Percentiles rank a stretch among this genome's conserved stretches.
These are phyloP conservation scores for Euglossa dilemma DNA, from an alignment of 1,140 invertebrate species.

Conservation along the genomic window DNA sequence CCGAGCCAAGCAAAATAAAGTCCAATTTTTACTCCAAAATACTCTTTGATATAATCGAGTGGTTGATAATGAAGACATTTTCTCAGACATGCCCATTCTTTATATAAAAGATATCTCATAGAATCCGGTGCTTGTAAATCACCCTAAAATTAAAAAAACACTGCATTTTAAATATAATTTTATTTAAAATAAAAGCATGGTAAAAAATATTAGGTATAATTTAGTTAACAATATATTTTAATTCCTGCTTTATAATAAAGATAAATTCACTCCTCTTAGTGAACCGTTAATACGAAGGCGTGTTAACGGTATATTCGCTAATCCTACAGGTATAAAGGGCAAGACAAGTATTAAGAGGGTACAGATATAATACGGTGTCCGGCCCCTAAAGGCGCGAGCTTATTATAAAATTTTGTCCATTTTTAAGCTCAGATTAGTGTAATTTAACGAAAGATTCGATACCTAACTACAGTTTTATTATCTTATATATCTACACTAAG, in stretches of 20 bases:
- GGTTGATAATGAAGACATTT: conserved; percentile 94
- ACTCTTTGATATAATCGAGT: conserved; percentile 93
- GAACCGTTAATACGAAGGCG: background rate
- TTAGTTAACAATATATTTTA: background rate
- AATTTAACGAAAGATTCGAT: background rate
- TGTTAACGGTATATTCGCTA: background rate
- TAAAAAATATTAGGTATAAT: background rate
- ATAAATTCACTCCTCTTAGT: background rate
- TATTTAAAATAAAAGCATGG: background rate
- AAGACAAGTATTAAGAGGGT: background rate
- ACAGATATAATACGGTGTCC: background rate
- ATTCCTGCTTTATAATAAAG: background rate
- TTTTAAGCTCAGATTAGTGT: no score
- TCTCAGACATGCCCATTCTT: conserved; percentile 92
- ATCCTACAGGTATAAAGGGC: conserved; percentile 8
- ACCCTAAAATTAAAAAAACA: conserved; percentile 83
- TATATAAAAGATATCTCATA: conserved; percentile 90
- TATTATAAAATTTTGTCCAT: background rate
- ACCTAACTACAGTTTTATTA: background rate
- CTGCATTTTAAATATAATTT: background rate
- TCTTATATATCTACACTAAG: background rate
- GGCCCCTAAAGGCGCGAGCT: background rate
- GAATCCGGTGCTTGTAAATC: conserved; percentile 87
- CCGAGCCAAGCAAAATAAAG: conserved; percentile 99
- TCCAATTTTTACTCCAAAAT: conserved; percentile 97